Base-by-base conservation (phyloP, 1,140 invertebrate genomes). In the Brachionus rubens region DNA sequence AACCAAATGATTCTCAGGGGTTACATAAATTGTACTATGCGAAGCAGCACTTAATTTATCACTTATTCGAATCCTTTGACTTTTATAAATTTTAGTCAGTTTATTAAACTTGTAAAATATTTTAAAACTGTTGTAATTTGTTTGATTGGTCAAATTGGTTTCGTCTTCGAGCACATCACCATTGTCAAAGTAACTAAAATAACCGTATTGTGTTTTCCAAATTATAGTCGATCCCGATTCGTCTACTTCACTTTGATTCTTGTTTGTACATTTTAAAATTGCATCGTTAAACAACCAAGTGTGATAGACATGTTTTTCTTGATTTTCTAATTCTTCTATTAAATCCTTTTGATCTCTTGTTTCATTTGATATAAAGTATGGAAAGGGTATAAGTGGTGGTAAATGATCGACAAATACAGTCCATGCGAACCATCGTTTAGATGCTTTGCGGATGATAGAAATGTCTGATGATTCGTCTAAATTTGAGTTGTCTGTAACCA, bases 151-250 rank as follows among this genome's bases (percentile, higher is more conserved):
- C 24, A 3, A 24, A 6, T 5, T 3, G 4, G 3, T 3, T 6
- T 28, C 24, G 10, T 2, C 10, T 3, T 56, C 19, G 21, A 33
- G 21, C 16, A 3, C 19, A n/a, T n/a, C n/a, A n/a, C n/a, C n/a
- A n/a, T 47, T 19, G 26, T 72, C 46, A 16, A 30, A 50, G 24
- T 72, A 36, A 10, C 26, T 48, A 40, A 72, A 54, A 50, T 72
- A 72, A 10, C 68, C 68, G 47, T 30, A 72, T 26, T 72, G 68
- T 26, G 68, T 72, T 16, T 72, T 72, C 68, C 68, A 72, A 19
- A 72, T 26, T 40, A 72, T 72, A 50, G 46, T 30, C 28, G 68
- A 72, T 54, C 33, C 26, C 7, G 9, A 3, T 10, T 30, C 2
- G 14, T 30, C 6, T 33, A 6, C 16, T 19, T 72, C 24, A 50